Evolutionary conservation across 1,140 invertebrate species (phyloP).

Genomic region (Drosophila orena): DNA sequence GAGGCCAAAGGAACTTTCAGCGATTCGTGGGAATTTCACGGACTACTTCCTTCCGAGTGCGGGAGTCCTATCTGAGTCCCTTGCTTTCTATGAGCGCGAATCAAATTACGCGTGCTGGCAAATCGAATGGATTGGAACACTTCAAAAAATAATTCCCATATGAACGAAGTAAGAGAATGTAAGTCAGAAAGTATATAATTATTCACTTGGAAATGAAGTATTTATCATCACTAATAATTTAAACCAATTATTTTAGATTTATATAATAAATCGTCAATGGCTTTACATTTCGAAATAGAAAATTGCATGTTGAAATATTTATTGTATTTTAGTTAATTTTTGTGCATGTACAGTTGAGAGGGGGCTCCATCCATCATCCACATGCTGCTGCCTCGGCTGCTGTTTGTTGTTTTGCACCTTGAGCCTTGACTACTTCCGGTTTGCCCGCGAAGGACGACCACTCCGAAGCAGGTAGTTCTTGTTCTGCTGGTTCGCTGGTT

Average conservation of each 20-base stretch:
- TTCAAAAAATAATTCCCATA: not conserved
- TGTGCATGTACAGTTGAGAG: not conserved
- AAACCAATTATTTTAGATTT: too few relatives aligned
- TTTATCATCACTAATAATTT: too few relatives aligned
- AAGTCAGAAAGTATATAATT: not conserved
- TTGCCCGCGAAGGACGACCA: conserved; percentile 74
- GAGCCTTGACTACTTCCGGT: conserved; percentile 80
- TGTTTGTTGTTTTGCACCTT: conserved; percentile 72
- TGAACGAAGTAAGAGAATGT: not conserved
- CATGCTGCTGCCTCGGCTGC: conserved; percentile 49
- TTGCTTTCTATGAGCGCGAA: conserved; percentile 67
- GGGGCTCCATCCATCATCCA: conserved; percentile 62
- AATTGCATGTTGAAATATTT: too few relatives aligned
- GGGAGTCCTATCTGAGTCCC: conserved; percentile 34
- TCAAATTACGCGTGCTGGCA: conserved; percentile 69
- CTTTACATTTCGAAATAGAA: too few relatives aligned
- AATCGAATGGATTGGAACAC: conserved; percentile 11
- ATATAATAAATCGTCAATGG: too few relatives aligned
- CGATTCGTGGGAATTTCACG: conserved; percentile 73
- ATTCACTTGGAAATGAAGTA: not conserved
- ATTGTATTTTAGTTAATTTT: not conserved
- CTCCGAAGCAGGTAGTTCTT: conserved; percentile 68
- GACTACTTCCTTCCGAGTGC: conserved; percentile 67
- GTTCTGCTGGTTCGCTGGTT: conserved; percentile 9
- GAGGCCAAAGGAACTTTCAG: conserved; percentile 21